phyloP scores from a whole-genome alignment of 2,113 vertebrate species.

The Ciconia stormi region DNA sequence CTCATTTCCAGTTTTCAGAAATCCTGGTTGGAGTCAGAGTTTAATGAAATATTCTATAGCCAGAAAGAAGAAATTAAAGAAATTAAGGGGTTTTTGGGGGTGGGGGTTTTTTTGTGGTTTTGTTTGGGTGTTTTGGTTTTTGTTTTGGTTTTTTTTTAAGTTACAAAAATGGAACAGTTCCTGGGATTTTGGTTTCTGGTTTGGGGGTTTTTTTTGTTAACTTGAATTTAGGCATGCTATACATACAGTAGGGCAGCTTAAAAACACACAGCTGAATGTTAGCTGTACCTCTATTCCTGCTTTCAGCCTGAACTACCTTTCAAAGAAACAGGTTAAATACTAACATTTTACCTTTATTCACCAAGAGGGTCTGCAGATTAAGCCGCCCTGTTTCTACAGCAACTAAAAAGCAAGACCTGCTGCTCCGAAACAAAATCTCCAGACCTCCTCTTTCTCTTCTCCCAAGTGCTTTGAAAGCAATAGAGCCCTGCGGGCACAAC shows the following conservation, averaged over 20 bases:
- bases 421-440: not conserved
- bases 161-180: not conserved
- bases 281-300: not conserved
- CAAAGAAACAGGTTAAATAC: not conserved
- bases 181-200: not conserved
- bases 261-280: not conserved
- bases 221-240: not conserved
- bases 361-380: not conserved
- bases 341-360: not conserved
- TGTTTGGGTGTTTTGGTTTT: not conserved
- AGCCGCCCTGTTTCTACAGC: not conserved
- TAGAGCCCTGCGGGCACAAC: fast-evolving
- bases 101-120: not conserved
- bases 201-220: not conserved
- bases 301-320: not conserved
- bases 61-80: not conserved
- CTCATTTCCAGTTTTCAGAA: not conserved
- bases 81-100: not conserved
- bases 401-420: not conserved
- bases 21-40: not conserved
- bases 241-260: not conserved
- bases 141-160: not conserved
- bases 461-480: not conserved
- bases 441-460: not conserved
- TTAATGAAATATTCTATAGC: not conserved